These are phyloP conservation scores for Falco biarmicus DNA, from an alignment of 2,797 vertebrate genomes.

Conservation along the genomic window DNA sequence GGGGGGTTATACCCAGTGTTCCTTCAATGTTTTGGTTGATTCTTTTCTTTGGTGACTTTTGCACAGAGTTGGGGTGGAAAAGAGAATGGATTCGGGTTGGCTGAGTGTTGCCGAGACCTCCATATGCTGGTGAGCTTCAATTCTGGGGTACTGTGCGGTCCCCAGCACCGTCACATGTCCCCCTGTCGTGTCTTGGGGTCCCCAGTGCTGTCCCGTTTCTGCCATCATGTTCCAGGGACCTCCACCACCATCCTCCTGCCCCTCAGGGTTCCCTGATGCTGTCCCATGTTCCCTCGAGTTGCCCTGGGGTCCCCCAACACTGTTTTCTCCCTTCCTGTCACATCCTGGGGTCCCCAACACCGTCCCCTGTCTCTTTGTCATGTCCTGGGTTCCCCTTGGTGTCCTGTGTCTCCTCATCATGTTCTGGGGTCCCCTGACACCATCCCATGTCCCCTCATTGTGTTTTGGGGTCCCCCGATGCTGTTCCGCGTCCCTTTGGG, in stretches of 20 bases:
- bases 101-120: not conserved
- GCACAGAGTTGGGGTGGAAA: not conserved
- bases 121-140: not conserved
- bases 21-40: too few relatives aligned
- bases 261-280: not conserved
- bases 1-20: too few relatives aligned
- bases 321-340: fast-evolving
- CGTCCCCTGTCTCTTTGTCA: not conserved
- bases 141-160: not conserved
- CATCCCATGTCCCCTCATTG: not conserved
- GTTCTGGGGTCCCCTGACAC: not conserved
- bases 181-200: not conserved
- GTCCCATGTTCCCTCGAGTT: not conserved
- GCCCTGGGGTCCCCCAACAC: fast-evolving
- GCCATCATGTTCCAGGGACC: too few relatives aligned
- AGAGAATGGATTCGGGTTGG: not conserved
- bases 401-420: too few relatives aligned
- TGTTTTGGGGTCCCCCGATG: too few relatives aligned
- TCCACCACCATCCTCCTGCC: too few relatives aligned
- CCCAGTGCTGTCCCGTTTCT: not conserved
- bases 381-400: fast-evolving
- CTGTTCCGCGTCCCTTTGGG: too few relatives aligned
- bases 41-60: not conserved
- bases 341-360: not conserved
- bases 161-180: not conserved